phyloP scores from a whole-genome alignment of 2,113 vertebrate genomes.

The Acinonyx jubatus region DNA sequence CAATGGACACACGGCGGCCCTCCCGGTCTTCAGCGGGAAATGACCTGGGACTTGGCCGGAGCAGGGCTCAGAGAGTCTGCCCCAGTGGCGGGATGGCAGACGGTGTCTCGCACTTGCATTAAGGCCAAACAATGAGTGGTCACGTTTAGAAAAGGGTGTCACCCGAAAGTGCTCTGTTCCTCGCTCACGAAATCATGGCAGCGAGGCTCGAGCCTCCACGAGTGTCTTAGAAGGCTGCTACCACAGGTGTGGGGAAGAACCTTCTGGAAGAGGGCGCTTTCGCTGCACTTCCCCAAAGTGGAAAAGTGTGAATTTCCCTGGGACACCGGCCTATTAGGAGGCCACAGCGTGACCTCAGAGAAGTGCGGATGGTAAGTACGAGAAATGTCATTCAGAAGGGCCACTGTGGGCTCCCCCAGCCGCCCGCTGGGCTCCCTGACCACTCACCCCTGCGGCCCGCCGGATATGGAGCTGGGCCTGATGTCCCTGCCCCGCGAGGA shows the following conservation, averaged over 20 bases:
- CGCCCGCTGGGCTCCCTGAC: not conserved
- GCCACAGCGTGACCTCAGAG: conserved; percentile 46
- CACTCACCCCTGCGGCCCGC: not conserved
- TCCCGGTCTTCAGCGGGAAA: rapidly evolving
- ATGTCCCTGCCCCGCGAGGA: rapidly evolving
- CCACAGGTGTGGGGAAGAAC: conserved; percentile 68
- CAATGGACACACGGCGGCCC: not conserved
- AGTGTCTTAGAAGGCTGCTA: conserved; percentile 58
- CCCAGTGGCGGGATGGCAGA: conserved; percentile 4
- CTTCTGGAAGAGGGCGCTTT: conserved; percentile 45
- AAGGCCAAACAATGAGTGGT: conserved; percentile 70
- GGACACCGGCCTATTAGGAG: conserved; percentile 9
- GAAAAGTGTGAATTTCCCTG: not conserved
- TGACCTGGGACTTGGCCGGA: not conserved
- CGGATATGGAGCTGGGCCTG: not conserved
- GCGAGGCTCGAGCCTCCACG: conserved; percentile 68
- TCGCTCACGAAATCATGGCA: conserved; percentile 74
- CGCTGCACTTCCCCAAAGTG: not conserved
- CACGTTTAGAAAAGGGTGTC: conserved; percentile 69
- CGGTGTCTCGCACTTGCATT: conserved; percentile 50
- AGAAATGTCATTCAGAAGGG: conserved; percentile 12
- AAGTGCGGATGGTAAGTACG: conserved; percentile 65
- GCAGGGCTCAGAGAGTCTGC: rapidly evolving
- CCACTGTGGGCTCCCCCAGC: rapidly evolving
- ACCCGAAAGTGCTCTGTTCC: conserved; percentile 70